Evolutionary conservation across 1,140 invertebrate species (phyloP).

Genomic region (Orchestia grillus): DNA sequence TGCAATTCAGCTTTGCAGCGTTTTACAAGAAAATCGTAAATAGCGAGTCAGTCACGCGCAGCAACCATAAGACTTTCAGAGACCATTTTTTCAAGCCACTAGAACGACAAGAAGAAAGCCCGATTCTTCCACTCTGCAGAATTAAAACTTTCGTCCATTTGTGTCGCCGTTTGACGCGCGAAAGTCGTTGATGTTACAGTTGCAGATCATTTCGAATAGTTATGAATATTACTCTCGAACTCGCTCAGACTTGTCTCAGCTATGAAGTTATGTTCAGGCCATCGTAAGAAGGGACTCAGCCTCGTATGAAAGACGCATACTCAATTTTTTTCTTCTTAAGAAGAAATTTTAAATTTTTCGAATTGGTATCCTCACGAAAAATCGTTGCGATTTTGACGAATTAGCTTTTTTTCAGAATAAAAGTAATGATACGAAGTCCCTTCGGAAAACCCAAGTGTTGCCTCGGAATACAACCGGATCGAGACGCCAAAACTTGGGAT

Average conservation of each 20-base stretch:
- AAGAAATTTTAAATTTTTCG: too few species aligned
- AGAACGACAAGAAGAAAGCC: background rate
- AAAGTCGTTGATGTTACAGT: background rate
- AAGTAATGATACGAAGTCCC: too few species aligned
- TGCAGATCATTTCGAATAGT: background rate
- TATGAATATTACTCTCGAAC: background rate
- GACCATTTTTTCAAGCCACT: background rate
- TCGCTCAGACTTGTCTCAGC: background rate
- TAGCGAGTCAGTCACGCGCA: background rate
- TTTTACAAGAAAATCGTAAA: background rate
- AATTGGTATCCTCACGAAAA: too few species aligned
- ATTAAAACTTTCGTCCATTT: slow-evolving; percentile 2
- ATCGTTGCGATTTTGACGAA: too few species aligned
- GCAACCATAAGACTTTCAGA: background rate
- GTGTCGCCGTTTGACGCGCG: background rate
- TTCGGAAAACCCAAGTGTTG: too few species aligned
- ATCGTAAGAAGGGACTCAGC: background rate
- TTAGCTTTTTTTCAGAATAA: too few species aligned
- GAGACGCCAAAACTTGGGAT: too few species aligned
- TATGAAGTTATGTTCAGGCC: background rate
- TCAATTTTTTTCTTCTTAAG: too few species aligned
- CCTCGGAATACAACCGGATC: too few species aligned
- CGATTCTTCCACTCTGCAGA: background rate
- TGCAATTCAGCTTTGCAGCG: background rate
- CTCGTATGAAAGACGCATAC: background rate